These are phyloP conservation scores for Campoplex nolae DNA, from an alignment of 2,888 invertebrate species.

Conservation along the genomic window DNA sequence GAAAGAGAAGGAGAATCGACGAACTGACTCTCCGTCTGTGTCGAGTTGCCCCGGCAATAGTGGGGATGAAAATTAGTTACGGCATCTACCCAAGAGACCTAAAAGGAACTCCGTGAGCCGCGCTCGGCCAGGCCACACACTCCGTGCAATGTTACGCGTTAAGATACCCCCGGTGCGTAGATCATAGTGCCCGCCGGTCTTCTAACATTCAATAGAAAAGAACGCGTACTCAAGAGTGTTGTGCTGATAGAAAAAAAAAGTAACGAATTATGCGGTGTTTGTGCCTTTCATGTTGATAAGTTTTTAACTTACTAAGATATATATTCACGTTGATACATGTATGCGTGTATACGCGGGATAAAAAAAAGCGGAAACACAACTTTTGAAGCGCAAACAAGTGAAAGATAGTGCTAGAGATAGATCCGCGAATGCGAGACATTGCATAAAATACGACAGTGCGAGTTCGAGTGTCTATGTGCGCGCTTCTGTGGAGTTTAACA, in stretches of 20 bases:
- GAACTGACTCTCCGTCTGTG: conserved; percentile 68
- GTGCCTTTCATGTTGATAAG: conserved; percentile 52
- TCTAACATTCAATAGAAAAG: conserved; percentile 58
- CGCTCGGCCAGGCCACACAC: conserved; percentile 79
- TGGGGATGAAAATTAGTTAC: conserved; percentile 83
- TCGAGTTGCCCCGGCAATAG: conserved; percentile 65
- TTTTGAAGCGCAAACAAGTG: conserved; percentile 18
- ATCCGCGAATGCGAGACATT: conserved; percentile 69
- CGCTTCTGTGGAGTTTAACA: conserved; percentile 37
- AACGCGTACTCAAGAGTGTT: conserved; percentile 39
- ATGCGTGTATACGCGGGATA: conserved; percentile 13
- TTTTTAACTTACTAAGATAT: conserved; percentile 22
- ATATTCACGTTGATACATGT: background rate
- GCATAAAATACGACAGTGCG: conserved; percentile 45
- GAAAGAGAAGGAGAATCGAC: conserved; percentile 58
- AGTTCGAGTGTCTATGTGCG: conserved; percentile 49
- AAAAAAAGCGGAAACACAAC: conserved; percentile 6
- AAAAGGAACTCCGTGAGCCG: conserved; percentile 82
- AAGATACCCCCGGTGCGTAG: conserved; percentile 78
- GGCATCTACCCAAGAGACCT: conserved; percentile 83
- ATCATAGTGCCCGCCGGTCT: conserved; percentile 76
- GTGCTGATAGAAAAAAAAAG: background rate
- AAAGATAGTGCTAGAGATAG: conserved; percentile 14
- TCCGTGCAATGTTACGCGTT: conserved; percentile 83
- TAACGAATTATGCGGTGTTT: conserved; percentile 16